Percentiles rank a stretch among this genome's conserved stretches.
Conservation (phyloP, 1,140 invertebrate genomes). For the Rhizoglyphus robini region DNA sequence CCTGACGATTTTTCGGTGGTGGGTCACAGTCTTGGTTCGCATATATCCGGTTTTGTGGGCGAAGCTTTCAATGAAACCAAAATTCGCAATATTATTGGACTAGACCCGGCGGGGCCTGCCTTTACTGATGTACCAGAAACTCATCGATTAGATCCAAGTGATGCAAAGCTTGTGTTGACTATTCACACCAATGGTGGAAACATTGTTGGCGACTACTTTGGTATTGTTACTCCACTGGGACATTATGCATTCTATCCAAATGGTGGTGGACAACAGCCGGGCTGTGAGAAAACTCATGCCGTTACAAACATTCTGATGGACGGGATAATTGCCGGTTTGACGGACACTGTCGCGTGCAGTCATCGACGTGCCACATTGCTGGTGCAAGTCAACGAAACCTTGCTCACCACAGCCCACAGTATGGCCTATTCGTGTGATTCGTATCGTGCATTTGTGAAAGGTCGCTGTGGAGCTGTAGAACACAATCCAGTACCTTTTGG, state of each 20-base stretch:
- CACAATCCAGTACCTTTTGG: not conserved
- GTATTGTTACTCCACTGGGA: not conserved
- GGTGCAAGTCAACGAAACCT: not conserved
- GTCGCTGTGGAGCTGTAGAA: constrained; percentile 36
- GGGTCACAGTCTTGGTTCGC: not conserved
- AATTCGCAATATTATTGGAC: constrained; percentile 45
- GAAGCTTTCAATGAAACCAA: not conserved
- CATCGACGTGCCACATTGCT: not conserved
- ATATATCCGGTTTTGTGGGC: constrained; percentile 39
- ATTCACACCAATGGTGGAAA: constrained; percentile 49
- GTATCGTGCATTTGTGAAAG: constrained; percentile 27
- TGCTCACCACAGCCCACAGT: not conserved
- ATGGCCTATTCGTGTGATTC: not conserved
- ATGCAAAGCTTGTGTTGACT: constrained; percentile 62
- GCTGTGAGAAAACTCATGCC: not conserved
- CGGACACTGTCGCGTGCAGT: not conserved
- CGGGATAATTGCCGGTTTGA: not conserved
- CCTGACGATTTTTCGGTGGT: not conserved
- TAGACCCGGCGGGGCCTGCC: constrained; percentile 71
- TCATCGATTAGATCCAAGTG: constrained; percentile 59
- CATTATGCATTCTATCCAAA: constrained; percentile 8
- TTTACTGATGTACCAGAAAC: constrained; percentile 64
- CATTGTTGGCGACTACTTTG: not conserved
- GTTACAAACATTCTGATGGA: not conserved
- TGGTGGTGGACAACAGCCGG: constrained; percentile 1